phyloP scores from a whole-genome alignment of 2,888 invertebrate genomes.

The Lingula anatina region DNA sequence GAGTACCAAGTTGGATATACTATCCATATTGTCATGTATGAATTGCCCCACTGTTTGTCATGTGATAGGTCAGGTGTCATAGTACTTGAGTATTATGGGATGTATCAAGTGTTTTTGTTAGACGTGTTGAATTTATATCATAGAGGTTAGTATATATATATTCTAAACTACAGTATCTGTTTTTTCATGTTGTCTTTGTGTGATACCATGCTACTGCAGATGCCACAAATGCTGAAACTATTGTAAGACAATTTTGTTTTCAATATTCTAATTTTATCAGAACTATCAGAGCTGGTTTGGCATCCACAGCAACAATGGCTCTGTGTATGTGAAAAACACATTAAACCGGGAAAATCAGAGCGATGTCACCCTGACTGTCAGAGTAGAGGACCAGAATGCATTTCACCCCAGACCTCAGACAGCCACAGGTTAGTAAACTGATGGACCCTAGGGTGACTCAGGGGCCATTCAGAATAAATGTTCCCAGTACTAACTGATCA shows the following conservation, averaged over 20 bases:
- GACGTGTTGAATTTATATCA: neutral
- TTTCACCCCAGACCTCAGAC: constrained; percentile 18
- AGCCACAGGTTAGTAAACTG: constrained; percentile 48
- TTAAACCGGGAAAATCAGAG: constrained; percentile 53
- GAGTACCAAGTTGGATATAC: neutral
- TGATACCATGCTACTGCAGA: neutral
- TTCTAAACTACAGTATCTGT: too few relatives aligned
- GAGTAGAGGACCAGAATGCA: constrained; percentile 36
- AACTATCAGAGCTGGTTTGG: constrained; percentile 55
- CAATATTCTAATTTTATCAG: constrained; percentile 14
- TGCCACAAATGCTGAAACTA: too few relatives aligned
- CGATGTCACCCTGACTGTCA: constrained; percentile 25
- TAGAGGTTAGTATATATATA: too few relatives aligned
- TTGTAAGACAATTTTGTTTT: too few relatives aligned
- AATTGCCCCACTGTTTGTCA: too few relatives aligned
- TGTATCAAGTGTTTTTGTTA: neutral
- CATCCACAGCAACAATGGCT: constrained; percentile 65
- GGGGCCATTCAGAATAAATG: too few relatives aligned
- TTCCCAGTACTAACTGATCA: too few relatives aligned
- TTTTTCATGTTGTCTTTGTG: too few relatives aligned
- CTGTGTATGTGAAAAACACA: constrained; percentile 62
- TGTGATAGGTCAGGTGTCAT: neutral
- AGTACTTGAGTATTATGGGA: neutral
- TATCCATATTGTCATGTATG: neutral
- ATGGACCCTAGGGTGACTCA: too few relatives aligned